These are phyloP conservation scores for Crocidura indochinensis DNA, from an alignment of 2,797 vertebrate genomes.

Conservation along the genomic window DNA sequence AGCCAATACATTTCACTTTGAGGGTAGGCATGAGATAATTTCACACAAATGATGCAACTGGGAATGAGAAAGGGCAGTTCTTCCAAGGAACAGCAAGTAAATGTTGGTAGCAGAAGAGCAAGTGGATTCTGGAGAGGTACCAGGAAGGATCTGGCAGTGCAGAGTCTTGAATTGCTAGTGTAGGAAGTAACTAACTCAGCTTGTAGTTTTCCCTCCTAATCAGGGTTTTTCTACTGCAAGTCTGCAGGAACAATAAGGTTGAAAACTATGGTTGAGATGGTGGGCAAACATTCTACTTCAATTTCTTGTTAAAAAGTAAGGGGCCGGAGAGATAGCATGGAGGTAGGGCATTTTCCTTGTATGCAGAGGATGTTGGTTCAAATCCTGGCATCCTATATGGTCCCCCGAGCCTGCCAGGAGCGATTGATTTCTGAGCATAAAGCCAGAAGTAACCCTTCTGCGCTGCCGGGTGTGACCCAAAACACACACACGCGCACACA, in stretches of 20 bases:
- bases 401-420: too few relatives aligned
- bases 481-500: too few relatives aligned
- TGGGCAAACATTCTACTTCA: neutral
- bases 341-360: too few relatives aligned
- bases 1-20: neutral
- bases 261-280: neutral
- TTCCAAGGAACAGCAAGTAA: neutral
- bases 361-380: too few relatives aligned
- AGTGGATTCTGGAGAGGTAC: neutral
- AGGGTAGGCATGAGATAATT: neutral
- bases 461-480: too few relatives aligned
- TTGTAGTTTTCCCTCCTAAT: neutral
- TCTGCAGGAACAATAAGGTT: too few relatives aligned
- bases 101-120: constrained; percentile 7
- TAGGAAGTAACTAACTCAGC: neutral
- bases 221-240: too few relatives aligned
- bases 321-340: neutral
- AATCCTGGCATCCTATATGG: too few relatives aligned
- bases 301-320: constrained; percentile 23
- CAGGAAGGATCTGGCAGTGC: neutral
- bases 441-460: too few relatives aligned
- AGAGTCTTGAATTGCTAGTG: too few relatives aligned
- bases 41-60: neutral
- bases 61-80: constrained; percentile 20
- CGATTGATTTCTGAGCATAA: too few relatives aligned